A percentile compares a stretch with the other conserved stretches of the same genome.
phyloP scores from a whole-genome alignment of 2,113 vertebrate genomes.

The Nothobranchius furzeri region DNA sequence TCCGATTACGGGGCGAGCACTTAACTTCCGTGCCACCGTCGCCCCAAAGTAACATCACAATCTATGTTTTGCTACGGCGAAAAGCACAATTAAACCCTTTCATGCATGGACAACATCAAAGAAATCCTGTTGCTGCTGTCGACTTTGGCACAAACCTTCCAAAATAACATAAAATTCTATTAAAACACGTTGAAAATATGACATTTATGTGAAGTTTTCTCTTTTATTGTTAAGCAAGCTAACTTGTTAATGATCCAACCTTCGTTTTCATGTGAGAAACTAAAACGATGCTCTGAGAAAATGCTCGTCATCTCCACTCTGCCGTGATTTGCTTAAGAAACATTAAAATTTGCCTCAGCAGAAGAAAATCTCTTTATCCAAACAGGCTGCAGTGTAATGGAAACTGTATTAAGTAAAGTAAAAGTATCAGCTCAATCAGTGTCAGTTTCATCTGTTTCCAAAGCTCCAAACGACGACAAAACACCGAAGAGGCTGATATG shows the following conservation, averaged over 20 bases:
- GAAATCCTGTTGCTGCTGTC: too few species aligned
- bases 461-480: conserved; percentile 66
- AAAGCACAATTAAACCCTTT: too few species aligned
- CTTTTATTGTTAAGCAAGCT: too few species aligned
- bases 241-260: not conserved
- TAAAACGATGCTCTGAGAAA: not conserved
- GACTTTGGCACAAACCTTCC: too few species aligned
- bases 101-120: too few species aligned
- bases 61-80: too few species aligned
- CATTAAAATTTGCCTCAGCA: not conserved
- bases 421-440: conserved; percentile 56
- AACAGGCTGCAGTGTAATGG: conserved; percentile 24
- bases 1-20: too few species aligned
- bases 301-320: not conserved
- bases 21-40: too few species aligned
- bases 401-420: conserved; percentile 45
- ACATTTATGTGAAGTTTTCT: too few species aligned
- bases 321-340: not conserved
- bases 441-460: conserved; percentile 61
- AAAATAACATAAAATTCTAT: too few species aligned
- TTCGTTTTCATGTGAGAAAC: not conserved
- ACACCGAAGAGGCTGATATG: conserved; percentile 51
- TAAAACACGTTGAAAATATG: not conserved
- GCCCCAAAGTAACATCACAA: too few species aligned
- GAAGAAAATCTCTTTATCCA: conserved; percentile 33